phyloP scores from a whole-genome alignment of 2,888 invertebrate genomes.

The Horisme vitalbata region DNA sequence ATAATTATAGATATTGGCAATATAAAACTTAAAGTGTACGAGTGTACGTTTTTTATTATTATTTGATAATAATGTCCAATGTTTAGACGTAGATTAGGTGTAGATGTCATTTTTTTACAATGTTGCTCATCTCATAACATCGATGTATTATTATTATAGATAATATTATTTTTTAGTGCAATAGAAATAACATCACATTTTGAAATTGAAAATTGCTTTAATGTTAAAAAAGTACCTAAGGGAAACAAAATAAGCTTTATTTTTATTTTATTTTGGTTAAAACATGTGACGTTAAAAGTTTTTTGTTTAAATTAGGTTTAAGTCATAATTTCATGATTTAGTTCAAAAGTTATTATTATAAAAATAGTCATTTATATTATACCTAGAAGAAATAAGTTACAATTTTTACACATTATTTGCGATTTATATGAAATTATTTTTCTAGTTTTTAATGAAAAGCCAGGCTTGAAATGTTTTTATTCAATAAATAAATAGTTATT shows the following conservation, averaged over 20 bases:
- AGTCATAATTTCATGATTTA: conserved; percentile 2
- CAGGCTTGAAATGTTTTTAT: not conserved
- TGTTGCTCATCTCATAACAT: conserved; percentile 72
- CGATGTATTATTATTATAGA: conserved; percentile 60
- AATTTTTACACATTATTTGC: conserved; percentile 1
- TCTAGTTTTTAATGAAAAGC: conserved; percentile 1
- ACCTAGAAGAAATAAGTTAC: not conserved
- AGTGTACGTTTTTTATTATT: conserved; percentile 37
- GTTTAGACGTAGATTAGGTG: conserved; percentile 21
- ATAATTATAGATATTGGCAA: conserved; percentile 39
- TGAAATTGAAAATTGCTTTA: too few relatives aligned
- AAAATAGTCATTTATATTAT: conserved; percentile 4
- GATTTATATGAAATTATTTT: not conserved
- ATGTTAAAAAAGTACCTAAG: too few relatives aligned
- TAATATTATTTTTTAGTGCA: conserved; percentile 46
- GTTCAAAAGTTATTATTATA: conserved; percentile 10
- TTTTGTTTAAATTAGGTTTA: not conserved
- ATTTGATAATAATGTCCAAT: conserved; percentile 35
- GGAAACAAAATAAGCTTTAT: conserved; percentile 16
- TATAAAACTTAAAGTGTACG: conserved; percentile 49
- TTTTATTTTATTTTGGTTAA: conserved; percentile 6
- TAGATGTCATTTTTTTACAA: conserved; percentile 25
- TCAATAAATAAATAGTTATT: too few relatives aligned
- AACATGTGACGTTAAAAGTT: conserved; percentile 2
- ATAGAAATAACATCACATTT: conserved; percentile 42